Evolutionary conservation across 1,140 invertebrate species (phyloP).

Genomic region (Brachionus angularis): DNA sequence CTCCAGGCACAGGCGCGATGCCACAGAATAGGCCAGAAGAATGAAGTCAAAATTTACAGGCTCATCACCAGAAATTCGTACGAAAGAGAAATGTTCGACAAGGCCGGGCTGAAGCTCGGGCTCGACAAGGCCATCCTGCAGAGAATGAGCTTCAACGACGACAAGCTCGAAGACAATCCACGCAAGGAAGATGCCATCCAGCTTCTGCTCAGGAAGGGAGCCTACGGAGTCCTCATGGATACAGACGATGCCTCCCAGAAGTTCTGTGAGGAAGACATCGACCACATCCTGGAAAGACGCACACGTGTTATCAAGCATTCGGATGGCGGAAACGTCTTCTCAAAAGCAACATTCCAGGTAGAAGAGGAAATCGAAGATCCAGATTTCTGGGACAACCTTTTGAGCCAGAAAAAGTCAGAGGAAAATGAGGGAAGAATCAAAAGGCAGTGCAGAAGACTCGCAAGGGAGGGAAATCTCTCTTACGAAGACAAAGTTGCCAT

Average conservation of each 20-base stretch:
- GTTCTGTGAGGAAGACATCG: conserved; percentile 99
- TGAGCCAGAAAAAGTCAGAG: no score
- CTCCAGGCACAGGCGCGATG: conserved; percentile 91
- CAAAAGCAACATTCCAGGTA: no score
- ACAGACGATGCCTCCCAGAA: conserved; percentile 97
- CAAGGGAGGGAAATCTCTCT: no score
- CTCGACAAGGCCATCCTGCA: conserved; percentile 97
- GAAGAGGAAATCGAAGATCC: no score
- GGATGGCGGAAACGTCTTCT: no score
- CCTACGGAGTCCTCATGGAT: conserved; percentile 94
- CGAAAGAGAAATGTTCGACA: conserved; percentile 99
- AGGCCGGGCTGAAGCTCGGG: conserved; percentile 92
- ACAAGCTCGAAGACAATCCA: conserved; percentile 64
- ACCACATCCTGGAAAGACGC: conserved; percentile 87
- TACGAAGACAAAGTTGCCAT: no score
- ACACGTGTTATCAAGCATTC: no score
- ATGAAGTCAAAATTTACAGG: conserved; percentile 97
- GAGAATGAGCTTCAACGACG: conserved; percentile 70
- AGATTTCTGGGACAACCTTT: no score
- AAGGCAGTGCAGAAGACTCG: no score
- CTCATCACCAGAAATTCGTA: conserved; percentile 95
- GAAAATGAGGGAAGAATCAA: no score
- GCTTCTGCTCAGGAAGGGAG: conserved; percentile 89
- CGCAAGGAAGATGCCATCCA: conserved; percentile 99
- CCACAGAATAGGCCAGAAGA: conserved; percentile 96